A percentile compares a stretch with the other conserved stretches of the same genome.
Evolutionary conservation across 2,113 vertebrate species (phyloP).

Genomic region (Naja naja): DNA sequence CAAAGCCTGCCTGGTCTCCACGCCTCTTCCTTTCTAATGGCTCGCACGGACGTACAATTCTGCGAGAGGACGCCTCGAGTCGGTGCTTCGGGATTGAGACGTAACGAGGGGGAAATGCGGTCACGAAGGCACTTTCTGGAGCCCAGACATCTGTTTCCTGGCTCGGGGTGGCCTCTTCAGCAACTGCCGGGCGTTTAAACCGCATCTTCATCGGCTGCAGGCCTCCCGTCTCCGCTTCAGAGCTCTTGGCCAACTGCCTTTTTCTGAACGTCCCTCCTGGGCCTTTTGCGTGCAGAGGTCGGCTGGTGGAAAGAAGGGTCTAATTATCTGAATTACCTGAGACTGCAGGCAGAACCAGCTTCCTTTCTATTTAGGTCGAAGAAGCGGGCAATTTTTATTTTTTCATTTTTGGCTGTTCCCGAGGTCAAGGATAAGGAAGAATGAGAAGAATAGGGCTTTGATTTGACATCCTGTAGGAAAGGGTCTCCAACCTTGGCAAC

Average conservation of each 20-base stretch:
- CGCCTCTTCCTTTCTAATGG: too few species aligned
- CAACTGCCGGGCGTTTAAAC: conserved; percentile 64
- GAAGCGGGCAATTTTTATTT: too few species aligned
- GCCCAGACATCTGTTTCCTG: conserved; percentile 68
- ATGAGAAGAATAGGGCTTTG: background rate
- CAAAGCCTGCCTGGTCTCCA: too few species aligned
- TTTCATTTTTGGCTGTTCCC: background rate
- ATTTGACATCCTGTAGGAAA: background rate
- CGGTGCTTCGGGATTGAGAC: background rate
- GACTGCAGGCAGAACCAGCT: too few species aligned
- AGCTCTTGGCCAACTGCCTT: rapidly evolving
- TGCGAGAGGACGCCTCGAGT: background rate
- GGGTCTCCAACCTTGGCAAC: too few species aligned
- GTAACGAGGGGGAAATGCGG: conserved; percentile 43
- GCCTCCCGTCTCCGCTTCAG: background rate
- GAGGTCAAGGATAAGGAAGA: rapidly evolving
- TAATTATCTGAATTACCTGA: background rate
- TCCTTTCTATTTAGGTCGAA: too few species aligned
- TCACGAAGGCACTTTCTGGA: conserved; percentile 53
- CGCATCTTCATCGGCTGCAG: conserved; percentile 45
- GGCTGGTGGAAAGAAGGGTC: rapidly evolving
- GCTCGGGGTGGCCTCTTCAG: conserved; percentile 51
- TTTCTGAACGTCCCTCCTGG: background rate
- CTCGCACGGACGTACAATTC: background rate
- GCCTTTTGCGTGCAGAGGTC: rapidly evolving